Percentiles rank a stretch among this genome's conserved stretches.
Evolutionary conservation across 2,797 vertebrate species (phyloP).

Genomic region (Serranus cabrilla): DNA sequence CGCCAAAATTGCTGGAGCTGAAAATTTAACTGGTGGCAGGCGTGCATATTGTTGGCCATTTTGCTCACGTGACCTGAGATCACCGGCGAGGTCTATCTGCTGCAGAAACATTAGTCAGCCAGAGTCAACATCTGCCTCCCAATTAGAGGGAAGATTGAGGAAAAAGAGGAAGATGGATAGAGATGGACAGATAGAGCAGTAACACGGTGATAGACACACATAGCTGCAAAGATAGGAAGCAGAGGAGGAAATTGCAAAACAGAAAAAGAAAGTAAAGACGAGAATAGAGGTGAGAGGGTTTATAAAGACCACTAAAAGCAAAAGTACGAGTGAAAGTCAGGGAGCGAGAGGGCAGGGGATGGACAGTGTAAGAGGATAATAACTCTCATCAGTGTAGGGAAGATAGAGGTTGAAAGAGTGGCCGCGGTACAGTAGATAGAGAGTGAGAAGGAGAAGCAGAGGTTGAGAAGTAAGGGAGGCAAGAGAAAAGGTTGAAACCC

Average conservation of each 20-base stretch:
- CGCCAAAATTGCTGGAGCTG: slow-evolving; percentile 92
- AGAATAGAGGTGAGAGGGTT: slow-evolving; percentile 31
- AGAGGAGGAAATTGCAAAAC: slow-evolving; percentile 45
- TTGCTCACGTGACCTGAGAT: slow-evolving; percentile 58
- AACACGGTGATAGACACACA: slow-evolving; percentile 10
- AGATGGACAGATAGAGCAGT: slow-evolving; percentile 23
- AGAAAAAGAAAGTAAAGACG: slow-evolving; percentile 26
- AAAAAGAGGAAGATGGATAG: slow-evolving; percentile 20
- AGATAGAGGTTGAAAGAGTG: slow-evolving; percentile 51
- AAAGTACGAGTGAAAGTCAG: slow-evolving; percentile 48
- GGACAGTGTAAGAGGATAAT: slow-evolving; percentile 64
- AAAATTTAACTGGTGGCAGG: slow-evolving; percentile 92
- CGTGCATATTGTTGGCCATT: slow-evolving; percentile 56
- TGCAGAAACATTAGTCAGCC: slow-evolving; percentile 62
- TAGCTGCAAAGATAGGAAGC: slow-evolving; percentile 32
- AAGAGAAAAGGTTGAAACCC: slow-evolving; percentile 41
- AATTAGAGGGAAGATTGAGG: slow-evolving; percentile 48
- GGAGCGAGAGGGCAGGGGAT: slow-evolving; percentile 36
- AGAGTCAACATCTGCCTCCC: slow-evolving; percentile 69
- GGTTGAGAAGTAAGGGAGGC: slow-evolving; percentile 35
- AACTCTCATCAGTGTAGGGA: slow-evolving; percentile 56
- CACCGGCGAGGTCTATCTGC: slow-evolving; percentile 55
- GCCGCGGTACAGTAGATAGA: slow-evolving; percentile 5
- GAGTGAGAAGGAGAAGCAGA: slow-evolving; percentile 38
- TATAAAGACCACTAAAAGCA: slow-evolving; percentile 54